Evolutionary conservation across 2,888 invertebrate species (phyloP).

Genomic region (Gari tellinella): DNA sequence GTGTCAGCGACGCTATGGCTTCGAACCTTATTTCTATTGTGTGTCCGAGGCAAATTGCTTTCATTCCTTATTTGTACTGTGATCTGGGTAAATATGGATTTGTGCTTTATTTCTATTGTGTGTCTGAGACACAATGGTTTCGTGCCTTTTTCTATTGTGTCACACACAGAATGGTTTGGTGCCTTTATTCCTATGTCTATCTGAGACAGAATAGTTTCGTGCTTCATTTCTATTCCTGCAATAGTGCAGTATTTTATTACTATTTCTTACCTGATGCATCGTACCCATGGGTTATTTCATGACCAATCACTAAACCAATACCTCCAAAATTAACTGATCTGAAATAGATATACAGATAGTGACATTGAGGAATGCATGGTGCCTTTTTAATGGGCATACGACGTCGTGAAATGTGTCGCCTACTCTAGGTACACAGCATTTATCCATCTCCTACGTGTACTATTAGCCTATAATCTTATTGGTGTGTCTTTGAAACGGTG

Average conservation of each 20-base stretch:
- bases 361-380: slow-evolving; percentile 93
- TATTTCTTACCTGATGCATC: slow-evolving; percentile 88
- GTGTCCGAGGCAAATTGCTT: not conserved
- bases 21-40: too few relatives aligned
- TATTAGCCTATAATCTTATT: too few relatives aligned
- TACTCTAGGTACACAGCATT: too few relatives aligned
- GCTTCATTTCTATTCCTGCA: not conserved
- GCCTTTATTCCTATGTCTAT: not conserved
- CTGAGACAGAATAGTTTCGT: not conserved
- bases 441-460: too few relatives aligned
- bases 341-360: slow-evolving; percentile 43
- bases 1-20: too few relatives aligned
- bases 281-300: slow-evolving; percentile 97
- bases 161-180: not conserved
- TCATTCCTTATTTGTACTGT: not conserved
- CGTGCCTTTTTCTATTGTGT: not conserved
- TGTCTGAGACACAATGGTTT: not conserved
- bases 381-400: too few relatives aligned
- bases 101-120: too few relatives aligned
- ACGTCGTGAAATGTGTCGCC: too few relatives aligned
- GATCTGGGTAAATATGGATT: too few relatives aligned
- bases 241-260: not conserved
- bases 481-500: too few relatives aligned
- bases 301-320: slow-evolving; percentile 99
- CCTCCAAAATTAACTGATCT: slow-evolving; percentile 96